Conservation (phyloP, 2,888 invertebrate species). For the Caenorhabditis sp. region DNA sequence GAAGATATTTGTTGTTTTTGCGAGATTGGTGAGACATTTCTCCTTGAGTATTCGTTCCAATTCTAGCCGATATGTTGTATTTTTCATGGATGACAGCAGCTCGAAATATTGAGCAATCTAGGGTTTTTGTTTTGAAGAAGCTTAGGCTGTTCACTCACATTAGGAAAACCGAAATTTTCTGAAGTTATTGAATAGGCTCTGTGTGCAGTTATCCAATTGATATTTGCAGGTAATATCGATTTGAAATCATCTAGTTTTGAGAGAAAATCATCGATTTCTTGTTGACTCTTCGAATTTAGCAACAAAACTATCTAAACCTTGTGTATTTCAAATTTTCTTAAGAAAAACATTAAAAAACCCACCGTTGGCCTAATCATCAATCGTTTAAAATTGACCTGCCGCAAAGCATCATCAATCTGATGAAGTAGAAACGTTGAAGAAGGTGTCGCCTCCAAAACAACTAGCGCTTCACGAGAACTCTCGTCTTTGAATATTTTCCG, state of each 20-base stretch:
- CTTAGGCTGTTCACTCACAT: background rate
- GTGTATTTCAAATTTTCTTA: too few relatives aligned
- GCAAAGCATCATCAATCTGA: constrained; percentile 47
- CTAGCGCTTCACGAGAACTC: constrained; percentile 42
- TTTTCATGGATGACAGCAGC: constrained; percentile 31
- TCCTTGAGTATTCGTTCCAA: constrained; percentile 42
- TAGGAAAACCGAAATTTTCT: constrained; percentile 5
- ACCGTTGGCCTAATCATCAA: constrained; percentile 51
- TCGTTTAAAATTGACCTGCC: constrained; percentile 39
- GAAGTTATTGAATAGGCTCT: constrained; percentile 29
- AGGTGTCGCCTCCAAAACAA: constrained; percentile 50
- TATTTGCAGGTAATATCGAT: background rate
- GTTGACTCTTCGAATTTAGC: background rate
- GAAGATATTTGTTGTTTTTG: constrained; percentile 9
- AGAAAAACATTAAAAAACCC: background rate
- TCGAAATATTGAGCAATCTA: constrained; percentile 18
- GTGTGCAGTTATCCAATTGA: constrained; percentile 38
- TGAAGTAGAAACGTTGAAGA: constrained; percentile 42
- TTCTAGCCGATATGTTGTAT: constrained; percentile 39
- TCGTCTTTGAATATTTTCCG: constrained; percentile 56
- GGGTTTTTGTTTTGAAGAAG: background rate
- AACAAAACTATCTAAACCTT: background rate
- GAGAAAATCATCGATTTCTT: background rate
- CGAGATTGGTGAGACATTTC: constrained; percentile 21
- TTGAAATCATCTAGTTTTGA: background rate